Percentiles rank a stretch among this genome's conserved stretches.
Evolutionary conservation across 2,888 invertebrate genomes (phyloP).

Genomic region (Lasioglossum malachurum): DNA sequence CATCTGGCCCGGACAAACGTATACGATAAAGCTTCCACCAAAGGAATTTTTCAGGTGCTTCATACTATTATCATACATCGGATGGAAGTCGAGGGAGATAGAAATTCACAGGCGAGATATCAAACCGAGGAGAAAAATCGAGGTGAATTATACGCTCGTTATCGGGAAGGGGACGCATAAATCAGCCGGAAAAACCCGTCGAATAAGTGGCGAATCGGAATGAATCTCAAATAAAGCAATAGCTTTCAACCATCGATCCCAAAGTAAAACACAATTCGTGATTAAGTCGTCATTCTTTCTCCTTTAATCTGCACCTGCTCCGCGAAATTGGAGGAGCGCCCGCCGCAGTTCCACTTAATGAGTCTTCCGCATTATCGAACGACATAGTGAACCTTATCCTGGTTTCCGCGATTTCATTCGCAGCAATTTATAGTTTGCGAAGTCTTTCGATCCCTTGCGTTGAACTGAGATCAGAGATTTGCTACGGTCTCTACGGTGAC

Average conservation of each 20-base stretch:
- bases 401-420: neutral
- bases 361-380: constrained; percentile 9
- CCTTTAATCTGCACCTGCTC: constrained; percentile 12
- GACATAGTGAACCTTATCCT: neutral
- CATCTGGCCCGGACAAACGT: neutral
- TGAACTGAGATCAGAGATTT: neutral
- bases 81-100: neutral
- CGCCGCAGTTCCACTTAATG: constrained; percentile 1
- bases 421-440: neutral
- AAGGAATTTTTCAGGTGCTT: neutral
- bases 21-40: neutral
- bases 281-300: constrained; percentile 12
- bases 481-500: too few species aligned
- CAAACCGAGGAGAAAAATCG: neutral
- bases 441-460: neutral
- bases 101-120: neutral
- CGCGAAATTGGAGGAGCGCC: neutral
- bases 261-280: neutral
- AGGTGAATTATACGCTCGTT: neutral
- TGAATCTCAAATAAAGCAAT: constrained; percentile 7
- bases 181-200: neutral
- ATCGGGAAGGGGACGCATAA: neutral
- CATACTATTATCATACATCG: neutral
- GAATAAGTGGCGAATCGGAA: neutral
- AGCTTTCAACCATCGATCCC: neutral